These are phyloP conservation scores for Microctonus brassicae DNA, from an alignment of 2,888 invertebrate genomes.

Conservation along the genomic window DNA sequence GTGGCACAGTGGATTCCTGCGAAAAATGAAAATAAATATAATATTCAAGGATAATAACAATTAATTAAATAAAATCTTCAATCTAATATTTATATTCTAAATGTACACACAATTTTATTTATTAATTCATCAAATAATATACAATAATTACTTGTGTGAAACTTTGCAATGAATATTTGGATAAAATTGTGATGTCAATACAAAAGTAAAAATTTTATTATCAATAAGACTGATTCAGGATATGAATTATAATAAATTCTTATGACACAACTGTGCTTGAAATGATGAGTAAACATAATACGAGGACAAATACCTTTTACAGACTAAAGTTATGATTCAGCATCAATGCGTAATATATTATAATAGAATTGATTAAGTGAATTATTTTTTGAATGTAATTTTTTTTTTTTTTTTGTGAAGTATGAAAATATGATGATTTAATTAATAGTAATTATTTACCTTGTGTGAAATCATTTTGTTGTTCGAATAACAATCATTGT, in stretches of 20 bases:
- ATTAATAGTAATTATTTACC: not conserved
- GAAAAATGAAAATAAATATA: not conserved
- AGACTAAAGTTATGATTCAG: not conserved
- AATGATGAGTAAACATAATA: constrained; percentile 11
- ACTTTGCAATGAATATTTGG: too few species aligned
- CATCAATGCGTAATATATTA: not conserved
- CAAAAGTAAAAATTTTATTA: too few species aligned
- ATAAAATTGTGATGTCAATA: too few species aligned
- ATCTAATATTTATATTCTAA: too few species aligned
- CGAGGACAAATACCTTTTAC: not conserved
- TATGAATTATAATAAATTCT: not conserved
- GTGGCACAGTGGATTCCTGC: not conserved
- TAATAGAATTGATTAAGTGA: not conserved
- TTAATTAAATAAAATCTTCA: too few species aligned
- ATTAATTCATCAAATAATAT: too few species aligned
- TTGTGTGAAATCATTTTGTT: not conserved
- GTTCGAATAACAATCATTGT: not conserved
- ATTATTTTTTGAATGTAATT: not conserved
- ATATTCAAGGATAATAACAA: too few species aligned
- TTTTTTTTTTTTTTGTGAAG: too few species aligned
- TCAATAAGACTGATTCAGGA: not conserved
- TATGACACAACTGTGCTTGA: not conserved
- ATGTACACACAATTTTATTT: too few species aligned
- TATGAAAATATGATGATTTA: not conserved
- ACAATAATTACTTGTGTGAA: too few species aligned